A percentile compares a stretch with the other conserved stretches of the same genome.
These are phyloP conservation scores for Pipistrellus pipistrellus DNA, from an alignment of 2,797 vertebrate species.

Conservation along the genomic window DNA sequence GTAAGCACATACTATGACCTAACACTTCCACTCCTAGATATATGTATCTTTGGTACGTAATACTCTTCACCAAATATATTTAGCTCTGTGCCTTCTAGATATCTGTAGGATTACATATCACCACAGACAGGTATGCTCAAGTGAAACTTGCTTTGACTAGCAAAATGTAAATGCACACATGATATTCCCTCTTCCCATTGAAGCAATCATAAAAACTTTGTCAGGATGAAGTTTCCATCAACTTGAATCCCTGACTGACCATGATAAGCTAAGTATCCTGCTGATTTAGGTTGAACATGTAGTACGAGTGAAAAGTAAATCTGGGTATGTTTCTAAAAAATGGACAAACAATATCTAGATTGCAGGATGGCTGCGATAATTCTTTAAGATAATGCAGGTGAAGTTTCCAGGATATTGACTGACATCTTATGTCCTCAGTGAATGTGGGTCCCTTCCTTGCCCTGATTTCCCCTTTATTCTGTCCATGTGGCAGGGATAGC, in stretches of 20 bases:
- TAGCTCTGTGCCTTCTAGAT: not conserved
- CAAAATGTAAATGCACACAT: not conserved
- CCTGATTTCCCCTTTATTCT: conserved; percentile 39
- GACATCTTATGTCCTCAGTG: not conserved
- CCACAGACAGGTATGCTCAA: not conserved
- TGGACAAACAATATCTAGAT: not conserved
- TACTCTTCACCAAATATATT: conserved; percentile 7
- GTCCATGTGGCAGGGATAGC: not conserved
- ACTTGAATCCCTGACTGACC: not conserved
- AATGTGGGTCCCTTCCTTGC: not conserved
- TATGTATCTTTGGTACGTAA: not conserved
- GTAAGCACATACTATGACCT: not conserved
- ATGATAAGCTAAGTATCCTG: not conserved
- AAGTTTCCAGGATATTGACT: not conserved
- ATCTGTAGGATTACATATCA: not conserved
- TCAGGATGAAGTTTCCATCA: not conserved
- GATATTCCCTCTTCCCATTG: not conserved
- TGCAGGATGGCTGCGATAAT: not conserved
- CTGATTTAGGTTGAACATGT: not conserved
- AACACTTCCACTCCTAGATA: not conserved
- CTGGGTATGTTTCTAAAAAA: not conserved
- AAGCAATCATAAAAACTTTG: not conserved
- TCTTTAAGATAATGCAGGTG: conserved; percentile 25
- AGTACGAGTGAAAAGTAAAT: conserved; percentile 36
- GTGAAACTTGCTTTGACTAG: conserved; percentile 54